A percentile compares a stretch with the other conserved stretches of the same genome.
Conservation (phyloP, 2,888 invertebrate genomes). For the Anticlea derivata region DNA sequence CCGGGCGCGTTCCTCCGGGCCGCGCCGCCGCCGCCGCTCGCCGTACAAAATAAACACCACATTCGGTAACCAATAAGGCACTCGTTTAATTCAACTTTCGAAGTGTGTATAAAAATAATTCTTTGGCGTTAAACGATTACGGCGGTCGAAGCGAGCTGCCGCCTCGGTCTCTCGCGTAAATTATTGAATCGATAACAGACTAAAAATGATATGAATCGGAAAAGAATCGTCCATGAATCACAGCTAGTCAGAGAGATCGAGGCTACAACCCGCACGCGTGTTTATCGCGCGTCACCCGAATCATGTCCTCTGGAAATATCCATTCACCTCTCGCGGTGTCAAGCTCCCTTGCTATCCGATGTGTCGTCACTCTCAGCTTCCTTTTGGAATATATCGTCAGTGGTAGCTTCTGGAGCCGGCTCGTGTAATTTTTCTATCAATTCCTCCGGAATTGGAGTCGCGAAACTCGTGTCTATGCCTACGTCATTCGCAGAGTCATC, state of each 20-base stretch:
- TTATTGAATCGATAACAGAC: background rate
- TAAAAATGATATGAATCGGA: background rate
- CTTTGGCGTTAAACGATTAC: constrained; percentile 70
- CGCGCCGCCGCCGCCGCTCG: constrained; percentile 45
- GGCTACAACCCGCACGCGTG: constrained; percentile 33
- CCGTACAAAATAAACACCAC: constrained; percentile 75
- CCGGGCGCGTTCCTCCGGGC: constrained; percentile 86
- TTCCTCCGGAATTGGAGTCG: constrained; percentile 25
- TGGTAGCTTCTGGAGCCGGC: constrained; percentile 29
- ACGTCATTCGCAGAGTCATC: constrained; percentile 51
- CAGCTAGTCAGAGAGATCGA: constrained; percentile 4
- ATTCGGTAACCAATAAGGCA: constrained; percentile 80
- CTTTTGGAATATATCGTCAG: constrained; percentile 55
- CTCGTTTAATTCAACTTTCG: constrained; percentile 78
- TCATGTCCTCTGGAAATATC: constrained; percentile 77
- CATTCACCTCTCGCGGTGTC: constrained; percentile 63
- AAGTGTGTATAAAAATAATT: constrained; percentile 70
- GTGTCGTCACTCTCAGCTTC: constrained; percentile 24
- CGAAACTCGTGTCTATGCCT: constrained; percentile 62
- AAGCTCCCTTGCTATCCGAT: constrained; percentile 54
- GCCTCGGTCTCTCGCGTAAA: constrained; percentile 22
- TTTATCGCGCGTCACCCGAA: constrained; percentile 69
- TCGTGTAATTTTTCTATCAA: constrained; percentile 13
- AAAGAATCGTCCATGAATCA: background rate
- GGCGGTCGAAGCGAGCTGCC: constrained; percentile 29